A percentile compares a stretch with the other conserved stretches of the same genome.
Evolutionary conservation across 2,888 invertebrate genomes (phyloP).

Genomic region (Sarcophaga subvicina): DNA sequence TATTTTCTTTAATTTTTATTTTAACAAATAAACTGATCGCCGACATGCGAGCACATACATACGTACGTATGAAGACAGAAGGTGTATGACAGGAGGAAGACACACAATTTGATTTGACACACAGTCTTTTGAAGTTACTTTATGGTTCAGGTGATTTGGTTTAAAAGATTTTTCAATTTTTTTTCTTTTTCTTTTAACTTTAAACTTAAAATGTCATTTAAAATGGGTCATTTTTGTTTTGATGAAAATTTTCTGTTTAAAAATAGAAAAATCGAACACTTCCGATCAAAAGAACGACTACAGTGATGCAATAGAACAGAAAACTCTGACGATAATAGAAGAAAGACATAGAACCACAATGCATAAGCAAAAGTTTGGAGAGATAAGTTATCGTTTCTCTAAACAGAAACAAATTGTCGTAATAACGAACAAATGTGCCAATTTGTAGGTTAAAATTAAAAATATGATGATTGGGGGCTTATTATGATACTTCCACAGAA

Average conservation of each 20-base stretch:
- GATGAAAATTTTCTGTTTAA: background rate
- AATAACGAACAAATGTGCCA: too few species aligned
- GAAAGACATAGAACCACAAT: too few species aligned
- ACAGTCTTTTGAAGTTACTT: slow-evolving; percentile 46
- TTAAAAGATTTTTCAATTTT: slow-evolving; percentile 19
- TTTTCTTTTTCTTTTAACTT: background rate
- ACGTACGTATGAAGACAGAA: too few species aligned
- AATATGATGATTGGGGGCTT: too few species aligned
- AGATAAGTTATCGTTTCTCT: too few species aligned
- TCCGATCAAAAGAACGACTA: background rate
- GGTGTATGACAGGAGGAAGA: too few species aligned
- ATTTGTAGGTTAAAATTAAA: too few species aligned
- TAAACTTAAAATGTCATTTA: slow-evolving; percentile 53
- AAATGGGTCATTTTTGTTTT: slow-evolving; percentile 50
- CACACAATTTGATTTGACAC: background rate
- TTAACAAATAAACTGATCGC: background rate
- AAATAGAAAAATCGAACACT: background rate
- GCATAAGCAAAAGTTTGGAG: too few species aligned
- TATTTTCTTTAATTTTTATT: background rate
- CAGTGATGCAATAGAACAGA: too few species aligned
- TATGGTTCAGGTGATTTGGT: slow-evolving; percentile 60
- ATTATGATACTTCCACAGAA: too few species aligned
- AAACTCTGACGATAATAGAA: too few species aligned
- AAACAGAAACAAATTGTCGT: too few species aligned
- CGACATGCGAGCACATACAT: background rate